Base-by-base conservation (phyloP, 1,140 invertebrate genomes). In the Caligus rogercresseyi region DNA sequence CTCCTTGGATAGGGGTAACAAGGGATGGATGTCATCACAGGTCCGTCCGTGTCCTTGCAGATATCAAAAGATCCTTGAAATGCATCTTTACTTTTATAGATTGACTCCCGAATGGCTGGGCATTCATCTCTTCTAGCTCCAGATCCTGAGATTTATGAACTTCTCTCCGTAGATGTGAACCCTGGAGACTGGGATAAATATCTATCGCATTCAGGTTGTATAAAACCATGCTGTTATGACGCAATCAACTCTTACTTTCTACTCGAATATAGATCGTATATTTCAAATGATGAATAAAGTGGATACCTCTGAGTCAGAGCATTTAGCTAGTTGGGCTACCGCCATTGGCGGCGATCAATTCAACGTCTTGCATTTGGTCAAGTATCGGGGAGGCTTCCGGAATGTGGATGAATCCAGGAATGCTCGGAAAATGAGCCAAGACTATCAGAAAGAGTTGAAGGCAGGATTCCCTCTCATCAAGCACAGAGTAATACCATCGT, bases 361-460 rank as follows among this genome's bases (percentile, higher is more conserved):
- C 26, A 2, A 25, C 18, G 57, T 25, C 57, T 25, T 60, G 57
- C 57, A 60, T 43, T 60, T 60, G 21, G 4, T 60, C 23, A 25
- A 31, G 4, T 60, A 25, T 31, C 24, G 59, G 4, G 16, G 31
- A 26, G 60, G 60, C 31, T 62, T 21, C 16, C 24, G 25, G 20
- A 26, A 62, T 21, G 24, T 62, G 16, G 60, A 62, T 23, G 24
- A 20, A 3, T 16, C 51, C 2, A 16, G 60, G 2, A 15, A 15
- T 11, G 31, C 26, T 14, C 14, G 52, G 13, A 62, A 62, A 24
- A 1, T 31, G n/a, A 43, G 31, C 25, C 11, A 25, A 25, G 16
- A 62, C 16, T 62, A 54, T 54, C 51, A 18, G 13, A 18, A 13
- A 16, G 60, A 21, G 31, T 18, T 43, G 11, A 52, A 21, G 21